phyloP scores from a whole-genome alignment of 2,888 invertebrate species.

The Xestia sexstrigata region DNA sequence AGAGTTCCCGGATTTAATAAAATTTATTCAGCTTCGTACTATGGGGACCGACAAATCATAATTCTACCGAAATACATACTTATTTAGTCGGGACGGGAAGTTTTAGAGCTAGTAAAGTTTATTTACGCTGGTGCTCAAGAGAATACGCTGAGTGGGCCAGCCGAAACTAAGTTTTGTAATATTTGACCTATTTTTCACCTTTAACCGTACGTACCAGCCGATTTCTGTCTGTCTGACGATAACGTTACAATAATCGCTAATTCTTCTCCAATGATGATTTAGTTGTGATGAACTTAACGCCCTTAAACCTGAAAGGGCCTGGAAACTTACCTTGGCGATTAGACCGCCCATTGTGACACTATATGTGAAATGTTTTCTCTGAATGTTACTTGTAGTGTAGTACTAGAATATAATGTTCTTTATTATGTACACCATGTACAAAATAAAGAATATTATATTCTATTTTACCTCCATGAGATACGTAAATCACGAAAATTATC shows the following conservation, averaged over 20 bases:
- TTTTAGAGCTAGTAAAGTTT: slow-evolving; percentile 88
- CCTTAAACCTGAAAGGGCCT: neutral
- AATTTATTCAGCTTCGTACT: slow-evolving; percentile 88
- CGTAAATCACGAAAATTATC: neutral
- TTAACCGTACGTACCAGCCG: neutral
- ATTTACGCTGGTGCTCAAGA: slow-evolving; percentile 80
- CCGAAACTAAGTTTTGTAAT: slow-evolving; percentile 43
- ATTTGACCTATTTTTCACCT: slow-evolving; percentile 39
- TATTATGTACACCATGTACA: too few relatives aligned
- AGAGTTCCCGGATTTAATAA: slow-evolving; percentile 88
- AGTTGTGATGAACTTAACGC: neutral
- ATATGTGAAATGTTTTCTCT: too few relatives aligned
- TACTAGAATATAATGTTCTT: too few relatives aligned
- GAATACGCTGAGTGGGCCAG: slow-evolving; percentile 72
- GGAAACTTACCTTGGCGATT: too few relatives aligned
- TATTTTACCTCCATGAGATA: too few relatives aligned
- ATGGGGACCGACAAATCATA: slow-evolving; percentile 88
- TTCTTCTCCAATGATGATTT: neutral
- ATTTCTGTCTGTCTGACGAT: neutral
- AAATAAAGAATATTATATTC: too few relatives aligned
- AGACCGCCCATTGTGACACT: neutral
- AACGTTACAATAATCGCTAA: neutral
- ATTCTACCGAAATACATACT: slow-evolving; percentile 87
- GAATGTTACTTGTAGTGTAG: too few relatives aligned
- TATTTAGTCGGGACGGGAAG: slow-evolving; percentile 86